Evolutionary conservation across 2,888 invertebrate genomes (phyloP).

Genomic region (Steinernema scapterisci): DNA sequence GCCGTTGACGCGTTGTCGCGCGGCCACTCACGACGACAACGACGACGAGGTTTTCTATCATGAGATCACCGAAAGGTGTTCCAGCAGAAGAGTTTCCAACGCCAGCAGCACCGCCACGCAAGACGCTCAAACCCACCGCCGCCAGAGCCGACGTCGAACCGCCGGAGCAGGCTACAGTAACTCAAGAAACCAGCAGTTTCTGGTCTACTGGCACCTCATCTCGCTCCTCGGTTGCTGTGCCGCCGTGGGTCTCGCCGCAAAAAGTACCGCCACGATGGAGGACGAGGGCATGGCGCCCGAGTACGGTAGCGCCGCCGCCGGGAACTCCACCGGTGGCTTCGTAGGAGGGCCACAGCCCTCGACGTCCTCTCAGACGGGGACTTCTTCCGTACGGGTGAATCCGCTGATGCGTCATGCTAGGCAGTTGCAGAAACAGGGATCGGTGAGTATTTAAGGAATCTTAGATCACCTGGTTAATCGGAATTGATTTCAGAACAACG

Average conservation of each 20-base stretch:
- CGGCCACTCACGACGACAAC: constrained; percentile 16
- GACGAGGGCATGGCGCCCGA: neutral
- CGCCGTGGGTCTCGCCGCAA: constrained; percentile 20
- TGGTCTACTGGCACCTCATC: constrained; percentile 9
- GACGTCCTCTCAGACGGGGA: neutral
- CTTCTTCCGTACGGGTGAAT: constrained; percentile 13
- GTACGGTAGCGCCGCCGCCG: neutral
- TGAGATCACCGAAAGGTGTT: neutral
- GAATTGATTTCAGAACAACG: constrained; percentile 37
- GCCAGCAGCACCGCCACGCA: neutral
- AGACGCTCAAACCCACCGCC: too few species aligned
- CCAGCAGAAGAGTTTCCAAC: neutral
- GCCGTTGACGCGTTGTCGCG: constrained; percentile 21
- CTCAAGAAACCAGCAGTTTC: neutral
- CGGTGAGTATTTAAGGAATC: neutral
- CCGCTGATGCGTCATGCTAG: constrained; percentile 9
- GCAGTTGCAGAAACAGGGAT: neutral
- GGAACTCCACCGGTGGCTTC: neutral
- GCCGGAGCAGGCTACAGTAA: neutral
- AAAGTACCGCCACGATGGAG: neutral
- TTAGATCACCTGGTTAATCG: neutral
- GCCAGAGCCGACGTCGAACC: too few species aligned
- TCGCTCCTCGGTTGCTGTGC: constrained; percentile 12
- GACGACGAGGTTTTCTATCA: neutral
- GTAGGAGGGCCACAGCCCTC: neutral